Base-by-base conservation (phyloP, 2,797 vertebrate species). In the Paguma larvata region DNA sequence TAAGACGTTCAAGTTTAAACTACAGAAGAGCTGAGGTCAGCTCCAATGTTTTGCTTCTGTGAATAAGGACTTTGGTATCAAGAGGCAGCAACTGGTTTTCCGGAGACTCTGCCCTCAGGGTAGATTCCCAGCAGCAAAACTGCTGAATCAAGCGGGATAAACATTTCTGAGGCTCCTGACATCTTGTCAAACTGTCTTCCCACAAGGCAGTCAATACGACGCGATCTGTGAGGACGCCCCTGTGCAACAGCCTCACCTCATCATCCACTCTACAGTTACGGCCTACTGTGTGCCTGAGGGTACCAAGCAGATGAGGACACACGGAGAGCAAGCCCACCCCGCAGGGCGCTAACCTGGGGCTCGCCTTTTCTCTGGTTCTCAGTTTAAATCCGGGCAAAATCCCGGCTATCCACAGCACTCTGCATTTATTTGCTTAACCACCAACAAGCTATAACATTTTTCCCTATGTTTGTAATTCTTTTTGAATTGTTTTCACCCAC, bases 391-490 rank as follows among this genome's bases (percentile, higher is more conserved):
- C 14, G 23, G 3, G 53, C 27, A 46, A 32, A 32, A 15, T 15
- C 5, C 2, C 56, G 9, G 21, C 25, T 2, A 9, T 21, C 51
- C 27, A 10, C 6, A 51, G 87, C 62, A 41, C 21, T 73, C 3
- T 79, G 63, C n/a, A 16, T 21, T 44, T 92, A 16, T 21, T 44
- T 92, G 18, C 41, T 83, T 48, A 46, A 14, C 23, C 75, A 44
- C 53, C 51, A 38, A 13, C 48, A 41, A 95, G 62, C 48, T 13
- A 0, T 7, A 48, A n/a, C 53, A 0, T 83, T 63, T 79, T 14
- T 21, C 91, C 91, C 15, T n/a, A 53, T 5, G 73, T 27, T 63
- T 70, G 10, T 32, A n/a, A 78, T 77, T 79, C 85, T 82, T 91
- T 85, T 16, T 21, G 1, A 87, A 46, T 21, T 51, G 34, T n/a